Evolutionary conservation across 2,113 vertebrate genomes (phyloP), one percentile per base, ranked within the genome.

Genomic region (Miniopterus natalensis): DNA sequence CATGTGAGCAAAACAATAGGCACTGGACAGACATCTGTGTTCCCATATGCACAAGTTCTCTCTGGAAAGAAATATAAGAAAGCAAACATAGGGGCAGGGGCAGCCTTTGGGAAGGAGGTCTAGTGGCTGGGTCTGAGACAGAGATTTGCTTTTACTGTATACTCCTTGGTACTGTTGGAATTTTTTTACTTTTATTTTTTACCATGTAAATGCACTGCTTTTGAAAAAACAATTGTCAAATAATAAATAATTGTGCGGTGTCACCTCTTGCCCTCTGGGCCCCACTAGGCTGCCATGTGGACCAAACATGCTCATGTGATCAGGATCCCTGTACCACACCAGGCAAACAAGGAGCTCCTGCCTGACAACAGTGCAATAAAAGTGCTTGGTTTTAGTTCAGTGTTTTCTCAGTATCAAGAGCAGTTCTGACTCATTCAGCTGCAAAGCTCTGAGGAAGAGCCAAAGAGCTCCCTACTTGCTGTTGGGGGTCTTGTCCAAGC

Each of bases 261-360:
- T 92, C 66, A 87, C 51, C 70, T 92, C 65, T 63, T 85, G 78
- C 57, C 65, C 53, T 96, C 45, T 47, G 66, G 59, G 92, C 5
- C 36, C 73, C 68, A 77, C 0, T 80, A 36, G 40, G 55, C 55
- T 83, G 21, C 61, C 73, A 11, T 59, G 90, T 71, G 23, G 57
- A 95, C 55, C 49, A 92, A 95, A 78, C 13, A 17, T 8, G 49
- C 6, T 45, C 8, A 2, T 78, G 31, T 85, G 74, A 73, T 23
- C 45, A 61, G 87, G 55, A 65, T 79, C 29, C 40, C 70, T 68
- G 57, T 47, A 83, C 49, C 29, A 59, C 0, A 8, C 59, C 78
- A 45, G 84, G 78, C 59, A 90, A 85, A 94, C 71, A 88, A 92
- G 94, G 92, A 74, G 86, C 86, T 84, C 84, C 53, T 79, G 88